These are phyloP conservation scores for Drosophila bifasciata DNA, from an alignment of 1,140 invertebrate species.

Conservation along the genomic window DNA sequence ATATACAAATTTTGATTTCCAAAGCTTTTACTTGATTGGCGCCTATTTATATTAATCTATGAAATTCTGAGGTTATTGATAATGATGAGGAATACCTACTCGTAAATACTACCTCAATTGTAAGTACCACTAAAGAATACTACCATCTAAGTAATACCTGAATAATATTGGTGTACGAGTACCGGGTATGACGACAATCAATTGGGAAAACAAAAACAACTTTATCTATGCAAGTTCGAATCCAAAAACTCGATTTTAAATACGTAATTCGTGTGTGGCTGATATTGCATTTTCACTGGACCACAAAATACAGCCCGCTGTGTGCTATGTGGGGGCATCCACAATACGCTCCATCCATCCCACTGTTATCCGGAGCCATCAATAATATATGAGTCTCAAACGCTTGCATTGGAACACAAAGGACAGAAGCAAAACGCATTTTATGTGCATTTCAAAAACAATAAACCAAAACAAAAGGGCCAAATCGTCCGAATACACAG, in stretches of 20 bases:
- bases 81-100: too few relatives aligned
- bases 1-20: too few relatives aligned
- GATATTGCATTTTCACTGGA: not conserved
- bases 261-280: constrained; percentile 5
- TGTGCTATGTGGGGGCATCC: not conserved
- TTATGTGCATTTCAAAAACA: constrained; percentile 73
- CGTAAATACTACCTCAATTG: too few relatives aligned
- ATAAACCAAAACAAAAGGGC: constrained; percentile 70
- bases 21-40: too few relatives aligned
- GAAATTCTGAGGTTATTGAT: too few relatives aligned
- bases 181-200: too few relatives aligned
- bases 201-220: too few relatives aligned
- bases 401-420: constrained; percentile 41
- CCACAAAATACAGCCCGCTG: constrained; percentile 7
- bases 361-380: constrained; percentile 42
- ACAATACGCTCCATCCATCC: constrained; percentile 3
- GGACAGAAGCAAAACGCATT: constrained; percentile 54
- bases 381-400: constrained; percentile 62
- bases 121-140: too few relatives aligned
- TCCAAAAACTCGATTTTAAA: not conserved
- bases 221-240: too few relatives aligned
- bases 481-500: constrained; percentile 41
- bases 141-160: too few relatives aligned
- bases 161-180: too few relatives aligned
- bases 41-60: too few relatives aligned